A percentile compares a stretch with the other conserved stretches of the same genome.
Evolutionary conservation across 2,888 invertebrate genomes (phyloP).

Genomic region (Craniophora ligustri): DNA sequence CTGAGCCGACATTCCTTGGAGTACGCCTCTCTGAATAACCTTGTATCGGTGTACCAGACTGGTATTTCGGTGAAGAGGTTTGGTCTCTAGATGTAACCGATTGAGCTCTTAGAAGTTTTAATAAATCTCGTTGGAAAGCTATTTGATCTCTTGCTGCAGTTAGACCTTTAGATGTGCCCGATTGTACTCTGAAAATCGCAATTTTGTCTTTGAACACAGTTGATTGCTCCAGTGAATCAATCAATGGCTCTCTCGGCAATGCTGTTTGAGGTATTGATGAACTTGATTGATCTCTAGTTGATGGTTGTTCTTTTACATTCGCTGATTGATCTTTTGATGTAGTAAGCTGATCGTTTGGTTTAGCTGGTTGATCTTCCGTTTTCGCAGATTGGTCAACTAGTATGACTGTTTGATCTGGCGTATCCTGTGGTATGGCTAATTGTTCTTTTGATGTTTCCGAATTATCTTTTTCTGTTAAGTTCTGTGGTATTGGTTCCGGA

Average conservation of each 20-base stretch:
- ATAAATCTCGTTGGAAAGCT: neutral
- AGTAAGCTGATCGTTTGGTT: neutral
- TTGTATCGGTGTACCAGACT: neutral
- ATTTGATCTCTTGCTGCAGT: neutral
- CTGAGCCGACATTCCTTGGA: slow-evolving; percentile 12
- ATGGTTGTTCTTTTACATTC: neutral
- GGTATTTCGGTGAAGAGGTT: slow-evolving; percentile 4
- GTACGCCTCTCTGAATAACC: slow-evolving; percentile 3
- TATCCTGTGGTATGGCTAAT: no score
- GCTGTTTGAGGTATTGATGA: neutral
- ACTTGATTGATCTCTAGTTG: neutral
- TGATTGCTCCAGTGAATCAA: neutral
- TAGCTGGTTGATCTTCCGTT: neutral
- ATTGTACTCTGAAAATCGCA: neutral
- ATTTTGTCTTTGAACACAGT: neutral
- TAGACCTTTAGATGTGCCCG: neutral
- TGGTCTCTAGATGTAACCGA: neutral
- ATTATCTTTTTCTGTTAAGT: slow-evolving; percentile 20
- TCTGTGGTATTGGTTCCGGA: slow-evolving; percentile 18
- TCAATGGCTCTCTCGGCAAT: neutral
- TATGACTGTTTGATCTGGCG: neutral
- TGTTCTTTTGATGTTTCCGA: neutral
- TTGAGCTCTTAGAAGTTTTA: neutral
- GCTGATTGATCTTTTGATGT: neutral
- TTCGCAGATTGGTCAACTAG: slow-evolving; percentile 6